Percentiles rank a stretch among this genome's conserved stretches.
phyloP scores from a whole-genome alignment of 1,140 invertebrate species.

The Coptotermes formosanus region DNA sequence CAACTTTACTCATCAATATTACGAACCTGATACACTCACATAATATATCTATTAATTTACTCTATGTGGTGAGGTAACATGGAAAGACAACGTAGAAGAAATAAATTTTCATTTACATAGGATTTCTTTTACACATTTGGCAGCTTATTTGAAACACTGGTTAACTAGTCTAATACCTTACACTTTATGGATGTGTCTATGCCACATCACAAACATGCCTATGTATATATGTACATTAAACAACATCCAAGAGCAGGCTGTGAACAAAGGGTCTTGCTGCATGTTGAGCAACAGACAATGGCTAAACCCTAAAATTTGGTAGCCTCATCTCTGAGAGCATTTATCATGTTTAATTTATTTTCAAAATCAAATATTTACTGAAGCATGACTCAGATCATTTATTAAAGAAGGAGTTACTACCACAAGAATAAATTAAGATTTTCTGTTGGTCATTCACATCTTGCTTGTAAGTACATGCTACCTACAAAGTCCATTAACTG shows the following conservation, averaged over 20 bases:
- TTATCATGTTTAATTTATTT: not conserved
- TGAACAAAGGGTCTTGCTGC: not conserved
- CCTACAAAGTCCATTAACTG: not conserved
- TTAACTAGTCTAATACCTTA: not conserved
- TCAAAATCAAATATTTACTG: constrained; percentile 20
- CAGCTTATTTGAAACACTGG: no score
- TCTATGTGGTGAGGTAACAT: not conserved
- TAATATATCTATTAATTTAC: not conserved
- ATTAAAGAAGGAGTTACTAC: not conserved
- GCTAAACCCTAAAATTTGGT: not conserved
- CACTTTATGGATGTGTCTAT: not conserved
- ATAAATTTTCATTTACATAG: constrained; percentile 36
- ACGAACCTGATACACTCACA: constrained; percentile 1
- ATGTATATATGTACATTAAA: not conserved
- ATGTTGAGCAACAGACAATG: not conserved
- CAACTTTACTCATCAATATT: constrained; percentile 2
- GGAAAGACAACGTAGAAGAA: constrained; percentile 33
- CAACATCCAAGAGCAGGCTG: not conserved
- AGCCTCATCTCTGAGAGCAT: constrained; percentile 12
- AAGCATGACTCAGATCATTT: constrained; percentile 6
- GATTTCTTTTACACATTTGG: constrained; percentile 33
- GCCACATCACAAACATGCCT: not conserved
- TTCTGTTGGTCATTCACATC: not conserved
- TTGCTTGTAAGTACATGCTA: not conserved
- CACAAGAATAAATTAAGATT: not conserved